Evolutionary conservation across 2,888 invertebrate species (phyloP), one percentile per base, ranked within the genome.

Genomic region (Mayetiola destructor): DNA sequence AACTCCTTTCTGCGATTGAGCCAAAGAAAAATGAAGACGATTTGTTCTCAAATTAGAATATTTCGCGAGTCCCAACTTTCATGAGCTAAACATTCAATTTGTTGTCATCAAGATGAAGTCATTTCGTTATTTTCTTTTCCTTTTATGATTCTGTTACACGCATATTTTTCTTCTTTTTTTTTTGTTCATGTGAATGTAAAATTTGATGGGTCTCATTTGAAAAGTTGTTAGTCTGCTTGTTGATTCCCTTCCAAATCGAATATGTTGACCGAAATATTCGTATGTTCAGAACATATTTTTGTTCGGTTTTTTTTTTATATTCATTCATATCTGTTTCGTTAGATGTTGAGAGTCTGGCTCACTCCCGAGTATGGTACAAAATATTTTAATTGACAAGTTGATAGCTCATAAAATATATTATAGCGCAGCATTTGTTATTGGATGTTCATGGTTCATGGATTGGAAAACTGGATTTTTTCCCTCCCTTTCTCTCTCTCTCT

Each of bases 381-480:
- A 48, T 48, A 27, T 48, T 53, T 32, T 53, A 53, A 53, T 53
- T 53, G 53, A 53, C 53, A 53, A 53, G 53, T 53, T 53, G 53
- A 53, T 53, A 53, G 53, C 53, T 53, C 53, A 30, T 53, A 53
- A 53, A 53, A 53, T 53, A 53, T 53, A 53, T 32, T 53, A 53
- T 32, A 32, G 48, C 48, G 27, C 27, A 23, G 27, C 48, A 48
- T 48, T 48, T 48, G 27, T 48, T 48, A 48, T 48, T 27, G 16
- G n/a, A n/a, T n/a, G n/a, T n/a, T n/a, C n/a, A n/a, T 27, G 3
- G 21, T 40, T 40, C 10, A 3, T 39, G 48, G 16, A 48, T 9
- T 6, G 27, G 29, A 48, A n/a, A 27, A 23, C 27, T 27, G 4
- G 48, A 27, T 48, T 27, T 48, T 27, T 48, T 40, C 10, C 14